A percentile compares a stretch with the other conserved stretches of the same genome.
phyloP scores from a whole-genome alignment of 2,888 invertebrate genomes.

The Drosophila anomalipes region DNA sequence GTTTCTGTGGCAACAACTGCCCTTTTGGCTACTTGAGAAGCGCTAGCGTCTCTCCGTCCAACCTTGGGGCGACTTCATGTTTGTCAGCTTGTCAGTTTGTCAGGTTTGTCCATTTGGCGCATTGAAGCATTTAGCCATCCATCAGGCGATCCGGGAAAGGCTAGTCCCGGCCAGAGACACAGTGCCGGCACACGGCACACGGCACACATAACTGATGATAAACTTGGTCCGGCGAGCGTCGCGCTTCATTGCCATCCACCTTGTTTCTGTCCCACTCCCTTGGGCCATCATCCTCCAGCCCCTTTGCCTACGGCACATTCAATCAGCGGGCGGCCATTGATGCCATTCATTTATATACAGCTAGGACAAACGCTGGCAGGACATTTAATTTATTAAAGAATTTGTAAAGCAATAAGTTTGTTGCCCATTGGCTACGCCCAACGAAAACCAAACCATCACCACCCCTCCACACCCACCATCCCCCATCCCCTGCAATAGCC shows the following conservation, averaged over 20 bases:
- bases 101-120: constrained; percentile 53
- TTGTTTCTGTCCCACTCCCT: background rate
- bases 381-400: constrained; percentile 80
- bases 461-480: too few species aligned
- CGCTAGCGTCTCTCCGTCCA: constrained; percentile 6
- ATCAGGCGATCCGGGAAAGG: constrained; percentile 49
- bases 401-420: constrained; percentile 78
- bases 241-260: constrained; percentile 4
- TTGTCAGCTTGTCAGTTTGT: constrained; percentile 52
- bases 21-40: constrained; percentile 49
- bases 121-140: constrained; percentile 71
- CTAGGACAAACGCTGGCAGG: constrained; percentile 42
- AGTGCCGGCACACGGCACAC: constrained; percentile 29
- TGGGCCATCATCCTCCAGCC: background rate
- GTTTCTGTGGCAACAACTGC: constrained; percentile 26
- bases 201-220: constrained; percentile 67
- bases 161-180: constrained; percentile 15
- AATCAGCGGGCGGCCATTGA: constrained; percentile 52
- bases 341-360: constrained; percentile 51
- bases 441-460: background rate
- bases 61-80: constrained; percentile 18
- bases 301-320: constrained; percentile 15
- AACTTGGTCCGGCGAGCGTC: constrained; percentile 58
- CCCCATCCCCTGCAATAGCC: background rate
- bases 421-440: constrained; percentile 53